Percentiles rank a stretch among this genome's conserved stretches.
These are phyloP conservation scores for Dicranocentrus wangi DNA, from an alignment of 2,888 invertebrate genomes.

Conservation along the genomic window DNA sequence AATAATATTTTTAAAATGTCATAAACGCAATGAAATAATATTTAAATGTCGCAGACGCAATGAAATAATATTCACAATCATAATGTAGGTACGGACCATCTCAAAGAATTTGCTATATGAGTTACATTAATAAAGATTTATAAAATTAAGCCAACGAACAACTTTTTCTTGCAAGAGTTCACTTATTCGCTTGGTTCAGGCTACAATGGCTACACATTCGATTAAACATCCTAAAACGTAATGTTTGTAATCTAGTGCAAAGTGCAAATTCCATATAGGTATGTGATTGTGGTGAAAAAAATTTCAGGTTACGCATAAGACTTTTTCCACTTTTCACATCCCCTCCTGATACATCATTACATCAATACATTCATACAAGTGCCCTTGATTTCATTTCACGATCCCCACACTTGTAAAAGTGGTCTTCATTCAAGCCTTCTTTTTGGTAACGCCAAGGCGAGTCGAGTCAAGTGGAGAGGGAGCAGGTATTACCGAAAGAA, in stretches of 20 bases:
- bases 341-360: background rate
- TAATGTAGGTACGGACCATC: no score
- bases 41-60: no score
- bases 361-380: conserved; percentile 7
- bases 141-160: no score
- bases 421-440: background rate
- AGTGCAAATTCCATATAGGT: conserved; percentile 19
- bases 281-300: conserved; percentile 5
- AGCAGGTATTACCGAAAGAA: background rate
- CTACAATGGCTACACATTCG: no score
- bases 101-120: no score
- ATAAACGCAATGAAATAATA: no score
- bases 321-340: background rate
- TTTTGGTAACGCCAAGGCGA: background rate
- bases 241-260: conserved; percentile 16
- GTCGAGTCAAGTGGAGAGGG: background rate
- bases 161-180: no score
- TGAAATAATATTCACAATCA: no score
- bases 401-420: background rate
- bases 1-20: no score
- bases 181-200: no score
- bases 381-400: conserved; percentile 20
- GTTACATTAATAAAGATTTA: no score
- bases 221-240: no score
- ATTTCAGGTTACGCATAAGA: conserved; percentile 26